Evolutionary conservation across 2,888 invertebrate genomes (phyloP).

Genomic region (Operophtera brumata): DNA sequence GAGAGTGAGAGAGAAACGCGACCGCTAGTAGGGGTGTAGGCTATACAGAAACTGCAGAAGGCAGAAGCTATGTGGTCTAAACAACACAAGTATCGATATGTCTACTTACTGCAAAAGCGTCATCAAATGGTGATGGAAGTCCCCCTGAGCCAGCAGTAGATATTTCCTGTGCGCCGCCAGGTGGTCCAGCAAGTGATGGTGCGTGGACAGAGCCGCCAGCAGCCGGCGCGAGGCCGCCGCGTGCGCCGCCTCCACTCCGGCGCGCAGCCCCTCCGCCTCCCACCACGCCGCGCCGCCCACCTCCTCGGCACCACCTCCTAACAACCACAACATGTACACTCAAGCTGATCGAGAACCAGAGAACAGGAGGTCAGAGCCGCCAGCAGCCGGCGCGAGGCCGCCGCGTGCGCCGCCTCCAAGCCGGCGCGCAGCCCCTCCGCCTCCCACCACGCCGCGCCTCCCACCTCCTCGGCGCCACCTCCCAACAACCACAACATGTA

Average conservation of each 20-base stretch:
- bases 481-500: background rate
- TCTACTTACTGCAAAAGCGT: conserved; percentile 90
- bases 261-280: conserved; percentile 84
- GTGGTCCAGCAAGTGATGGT: conserved; percentile 94
- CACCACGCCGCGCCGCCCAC: conserved; percentile 67
- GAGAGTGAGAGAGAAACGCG: too few species aligned
- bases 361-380: conserved; percentile 91
- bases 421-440: conserved; percentile 86
- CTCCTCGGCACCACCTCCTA: conserved; percentile 26
- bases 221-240: conserved; percentile 92
- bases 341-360: too few species aligned
- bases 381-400: conserved; percentile 92
- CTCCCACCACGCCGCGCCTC: conserved; percentile 70
- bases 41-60: too few species aligned
- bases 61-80: too few species aligned
- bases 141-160: conserved; percentile 96
- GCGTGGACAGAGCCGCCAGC: conserved; percentile 90
- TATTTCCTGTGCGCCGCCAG: conserved; percentile 94
- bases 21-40: too few species aligned
- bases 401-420: conserved; percentile 91
- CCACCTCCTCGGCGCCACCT: conserved; percentile 34
- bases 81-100: too few species aligned
- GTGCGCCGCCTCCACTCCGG: conserved; percentile 91
- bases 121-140: conserved; percentile 96
- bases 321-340: too few species aligned